Evolutionary conservation across 2,888 invertebrate species (phyloP).

Genomic region (Campoplex capitator): DNA sequence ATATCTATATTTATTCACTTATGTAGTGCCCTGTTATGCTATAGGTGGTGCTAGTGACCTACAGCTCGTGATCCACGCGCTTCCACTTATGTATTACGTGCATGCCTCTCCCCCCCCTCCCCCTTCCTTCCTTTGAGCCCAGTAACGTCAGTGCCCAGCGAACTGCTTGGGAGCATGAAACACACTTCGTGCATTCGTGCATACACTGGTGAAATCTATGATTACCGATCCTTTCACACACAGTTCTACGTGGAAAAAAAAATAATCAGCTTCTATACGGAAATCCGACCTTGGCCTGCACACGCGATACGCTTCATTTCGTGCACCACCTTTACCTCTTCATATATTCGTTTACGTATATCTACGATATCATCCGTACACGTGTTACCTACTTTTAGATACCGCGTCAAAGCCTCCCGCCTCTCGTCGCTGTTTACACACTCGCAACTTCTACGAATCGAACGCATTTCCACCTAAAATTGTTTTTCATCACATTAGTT

Average conservation of each 20-base stretch:
- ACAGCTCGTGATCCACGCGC: conserved; percentile 42
- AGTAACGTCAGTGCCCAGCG: background rate
- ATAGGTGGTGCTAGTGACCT: conserved; percentile 35
- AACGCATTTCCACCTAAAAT: background rate
- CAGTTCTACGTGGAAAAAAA: conserved; percentile 23
- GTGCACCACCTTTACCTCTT: conserved; percentile 8
- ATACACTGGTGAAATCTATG: conserved; percentile 36
- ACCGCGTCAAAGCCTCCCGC: background rate
- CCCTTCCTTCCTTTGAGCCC: background rate
- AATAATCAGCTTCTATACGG: background rate
- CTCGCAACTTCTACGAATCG: background rate
- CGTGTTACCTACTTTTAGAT: conserved; percentile 3
- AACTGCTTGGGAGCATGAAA: background rate
- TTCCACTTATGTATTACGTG: conserved; percentile 32
- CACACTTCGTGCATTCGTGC: conserved; percentile 1
- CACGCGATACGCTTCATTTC: conserved; percentile 54
- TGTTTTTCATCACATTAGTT: background rate
- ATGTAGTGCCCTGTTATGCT: background rate
- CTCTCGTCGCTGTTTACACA: background rate
- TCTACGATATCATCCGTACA: background rate
- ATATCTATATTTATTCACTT: conserved; percentile 19
- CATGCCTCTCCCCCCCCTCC: background rate
- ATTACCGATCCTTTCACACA: conserved; percentile 32
- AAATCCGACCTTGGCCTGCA: conserved; percentile 54
- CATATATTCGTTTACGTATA: background rate